These are phyloP conservation scores for Periophthalmodon schlosseri DNA, from an alignment of 2,113 vertebrate species.

Conservation along the genomic window DNA sequence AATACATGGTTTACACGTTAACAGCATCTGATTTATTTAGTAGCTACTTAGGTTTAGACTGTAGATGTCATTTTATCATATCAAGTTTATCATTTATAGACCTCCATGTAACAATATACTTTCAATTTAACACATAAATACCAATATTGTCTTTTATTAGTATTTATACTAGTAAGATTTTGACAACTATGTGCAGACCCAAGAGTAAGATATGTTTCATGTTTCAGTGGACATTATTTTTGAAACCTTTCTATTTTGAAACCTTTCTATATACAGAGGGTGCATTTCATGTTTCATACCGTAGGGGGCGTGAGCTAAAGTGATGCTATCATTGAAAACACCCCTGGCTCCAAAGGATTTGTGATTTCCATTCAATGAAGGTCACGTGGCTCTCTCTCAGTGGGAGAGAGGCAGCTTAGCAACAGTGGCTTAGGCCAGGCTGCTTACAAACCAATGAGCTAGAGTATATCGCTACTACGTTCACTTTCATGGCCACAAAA, in stretches of 20 bases:
- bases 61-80: no score
- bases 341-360: constrained; percentile 39
- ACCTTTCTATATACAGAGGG: not conserved
- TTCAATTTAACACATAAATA: not conserved
- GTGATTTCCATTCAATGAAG: constrained; percentile 48
- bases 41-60: not conserved
- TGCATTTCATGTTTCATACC: constrained; percentile 7
- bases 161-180: not conserved
- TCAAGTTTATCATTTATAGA: not conserved
- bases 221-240: not conserved
- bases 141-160: no score
- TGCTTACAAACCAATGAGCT: constrained; percentile 50
- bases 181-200: not conserved
- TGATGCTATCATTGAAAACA: constrained; percentile 36
- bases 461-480: constrained; percentile 23
- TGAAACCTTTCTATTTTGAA: not conserved
- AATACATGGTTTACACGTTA: no score
- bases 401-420: constrained; percentile 64
- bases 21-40: no score
- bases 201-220: not conserved
- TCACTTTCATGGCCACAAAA: constrained; percentile 29
- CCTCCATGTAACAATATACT: not conserved
- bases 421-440: constrained; percentile 56
- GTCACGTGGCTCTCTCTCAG: constrained; percentile 52
- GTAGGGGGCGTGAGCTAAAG: not conserved